Percentiles rank a stretch among this genome's conserved stretches.
Evolutionary conservation across 2,113 vertebrate genomes (phyloP).

Genomic region (Ivindomyrus marchei): DNA sequence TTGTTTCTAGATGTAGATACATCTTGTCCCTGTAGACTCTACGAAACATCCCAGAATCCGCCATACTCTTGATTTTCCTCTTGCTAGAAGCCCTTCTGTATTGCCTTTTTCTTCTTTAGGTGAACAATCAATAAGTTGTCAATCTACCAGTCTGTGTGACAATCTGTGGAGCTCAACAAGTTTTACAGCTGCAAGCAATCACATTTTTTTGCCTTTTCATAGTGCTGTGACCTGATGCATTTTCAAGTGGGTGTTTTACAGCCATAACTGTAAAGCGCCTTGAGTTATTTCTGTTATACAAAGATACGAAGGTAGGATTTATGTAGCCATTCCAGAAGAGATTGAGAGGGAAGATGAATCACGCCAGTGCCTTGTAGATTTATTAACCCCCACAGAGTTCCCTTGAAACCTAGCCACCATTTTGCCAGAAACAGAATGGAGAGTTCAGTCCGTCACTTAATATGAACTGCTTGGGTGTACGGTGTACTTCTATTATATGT

Average conservation of each 20-base stretch:
- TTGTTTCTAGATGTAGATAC: not conserved
- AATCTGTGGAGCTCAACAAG: conserved; percentile 24
- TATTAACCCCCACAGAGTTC: not conserved
- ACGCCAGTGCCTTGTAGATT: conserved; percentile 23
- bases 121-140: conserved; percentile 34
- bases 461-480: not conserved
- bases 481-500: not conserved
- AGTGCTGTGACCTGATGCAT: conserved; percentile 34
- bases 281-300: conserved; percentile 35
- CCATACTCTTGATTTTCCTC: not conserved
- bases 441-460: conserved; percentile 24
- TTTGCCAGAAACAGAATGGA: conserved; percentile 5
- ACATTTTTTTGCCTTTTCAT: conserved; percentile 19
- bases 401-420: not conserved
- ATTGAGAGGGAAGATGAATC: conserved; percentile 32
- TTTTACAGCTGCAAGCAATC: conserved; percentile 29
- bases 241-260: conserved; percentile 40
- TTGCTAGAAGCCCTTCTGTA: not conserved
- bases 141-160: conserved; percentile 24
- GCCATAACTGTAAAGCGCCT: conserved; percentile 32
- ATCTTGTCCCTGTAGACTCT: not conserved
- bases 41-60: not conserved
- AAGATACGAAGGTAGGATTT: conserved; percentile 20
- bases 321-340: conserved; percentile 27
- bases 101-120: not conserved